These are phyloP conservation scores for Brachymystax lenok DNA, from an alignment of 2,797 vertebrate species.

Conservation along the genomic window DNA sequence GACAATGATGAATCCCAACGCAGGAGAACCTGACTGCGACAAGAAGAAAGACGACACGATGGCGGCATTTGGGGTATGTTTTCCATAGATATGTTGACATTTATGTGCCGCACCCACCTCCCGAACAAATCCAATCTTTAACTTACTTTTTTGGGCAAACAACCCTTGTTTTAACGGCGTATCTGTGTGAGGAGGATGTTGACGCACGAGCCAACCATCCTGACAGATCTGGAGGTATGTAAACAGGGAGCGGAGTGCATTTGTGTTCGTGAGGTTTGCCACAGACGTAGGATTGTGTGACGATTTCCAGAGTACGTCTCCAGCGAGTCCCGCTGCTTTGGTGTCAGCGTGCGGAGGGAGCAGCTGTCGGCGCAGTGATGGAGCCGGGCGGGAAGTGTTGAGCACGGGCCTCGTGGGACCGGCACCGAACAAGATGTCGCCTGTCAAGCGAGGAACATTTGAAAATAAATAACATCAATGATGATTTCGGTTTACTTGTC, in stretches of 20 bases:
- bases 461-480: slow-evolving; percentile 86
- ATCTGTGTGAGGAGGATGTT: slow-evolving; percentile 54
- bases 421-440: slow-evolving; percentile 81
- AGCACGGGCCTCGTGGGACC: slow-evolving; percentile 72
- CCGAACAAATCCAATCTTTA: slow-evolving; percentile 24
- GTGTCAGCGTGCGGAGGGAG: slow-evolving; percentile 70
- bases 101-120: slow-evolving; percentile 39
- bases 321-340: slow-evolving; percentile 74
- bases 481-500: slow-evolving; percentile 85
- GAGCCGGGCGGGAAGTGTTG: slow-evolving; percentile 66
- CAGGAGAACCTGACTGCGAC: slow-evolving; percentile 38
- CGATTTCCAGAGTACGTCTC: slow-evolving; percentile 81
- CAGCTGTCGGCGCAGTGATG: slow-evolving; percentile 73
- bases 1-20: slow-evolving; percentile 10
- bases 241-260: slow-evolving; percentile 75
- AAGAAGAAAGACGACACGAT: slow-evolving; percentile 18
- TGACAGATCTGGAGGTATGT: slow-evolving; percentile 78
- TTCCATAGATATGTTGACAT: slow-evolving; percentile 58
- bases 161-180: slow-evolving; percentile 52
- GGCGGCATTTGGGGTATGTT: slow-evolving; percentile 42
- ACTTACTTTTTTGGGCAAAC: slow-evolving; percentile 40
- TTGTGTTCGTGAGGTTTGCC: slow-evolving; percentile 51
- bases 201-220: slow-evolving; percentile 67
- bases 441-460: slow-evolving; percentile 81
- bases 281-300: slow-evolving; percentile 74